Base-by-base conservation (phyloP, 2,797 vertebrate species). In the Varecia variegata region DNA sequence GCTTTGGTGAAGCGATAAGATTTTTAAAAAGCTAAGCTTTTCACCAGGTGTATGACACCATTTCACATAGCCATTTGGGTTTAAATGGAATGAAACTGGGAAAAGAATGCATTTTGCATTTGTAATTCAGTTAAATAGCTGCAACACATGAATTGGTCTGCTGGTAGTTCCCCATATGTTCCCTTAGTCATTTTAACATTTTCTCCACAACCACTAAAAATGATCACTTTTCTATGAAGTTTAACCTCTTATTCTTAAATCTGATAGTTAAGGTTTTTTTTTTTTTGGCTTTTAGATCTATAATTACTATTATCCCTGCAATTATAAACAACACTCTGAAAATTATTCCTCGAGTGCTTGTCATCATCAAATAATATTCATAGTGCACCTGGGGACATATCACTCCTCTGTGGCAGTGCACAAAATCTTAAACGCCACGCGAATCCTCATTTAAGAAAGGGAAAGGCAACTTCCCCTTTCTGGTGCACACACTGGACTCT, bases 1-100 rank as follows among this genome's bases (percentile, higher is more conserved):
- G 4, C 82, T 96, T 97, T 86, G 95, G 97, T 86, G 76, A 93
- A 94, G 81, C 0, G 65, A 95, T 93, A 96, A 93, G 93, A 97
- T 95, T 96, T 97, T 97, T 93, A 32, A 94, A 97, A 97, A 96
- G 93, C 94, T 88, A 94, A 96, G 84, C 95, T 92, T 93, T 93
- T 97, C 85, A 93, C 97, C 97, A 97, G 97, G 97, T 97, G 96
- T 96, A 95, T 96, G 97, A 97, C 97, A 96, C 95, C 97, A 96
- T 97, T 95, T 97, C 95, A 90, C 96, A 96, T 56, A 90, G 86
- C 96, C 95, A 94, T 97, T 97, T 97, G 97, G 97, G 97, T 97
- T 97, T 97, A 95, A 97, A 96, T 97, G 97, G 95, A 97, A 98
- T 91, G 97, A 97, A 97, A 96, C 94, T 97, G 93, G 96, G 92